Base-by-base conservation (phyloP, 2,113 vertebrate genomes). In the Zosterops hypoxanthus region DNA sequence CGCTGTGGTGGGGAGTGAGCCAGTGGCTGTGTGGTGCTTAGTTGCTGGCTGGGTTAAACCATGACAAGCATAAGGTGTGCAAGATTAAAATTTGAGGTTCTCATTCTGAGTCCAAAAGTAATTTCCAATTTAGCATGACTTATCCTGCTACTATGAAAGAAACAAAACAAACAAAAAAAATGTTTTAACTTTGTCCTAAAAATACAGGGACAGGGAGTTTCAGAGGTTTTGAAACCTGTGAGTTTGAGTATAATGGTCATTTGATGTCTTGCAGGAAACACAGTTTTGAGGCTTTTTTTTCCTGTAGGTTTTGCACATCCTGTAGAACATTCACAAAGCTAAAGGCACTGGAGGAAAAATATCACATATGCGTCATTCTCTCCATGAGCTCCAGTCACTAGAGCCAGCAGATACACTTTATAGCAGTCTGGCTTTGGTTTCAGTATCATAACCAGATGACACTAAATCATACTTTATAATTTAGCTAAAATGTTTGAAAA, bases 341-440 rank as follows among this genome's bases (percentile, higher is more conserved):
- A 69, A 73, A 91, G 22, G 29, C 90, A 84, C 47, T 34, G 24
- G 57, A 93, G 77, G 36, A 89, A 83, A 79, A 92, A 92, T 68
- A 57, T 91, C 52, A 63, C 36, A 52, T 66, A 53, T 73, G 69
- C 8, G 2, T 86, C 72, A 86, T 93, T 91, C 49, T 75, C 78
- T 89, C 81, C 84, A 78, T 83, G 78, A 90, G 16, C n/a, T 46
- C 31, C n/a, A 33, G 53, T 49, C 55, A n/a, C 61, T 72, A 89
- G 17, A 53, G 78, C 73, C 84, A 96, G 68, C 34, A 97, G 77
- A 88, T 82, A 94, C 24, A 70, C 52, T 91, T 89, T 87, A 91
- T 68, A 90, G 80, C 87, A 66, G 59, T 93, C 89, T 96, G 86
- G 36, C 39, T 82, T 85, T 82, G 63, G 39, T 91, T 96, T 90